These are phyloP conservation scores for Mastigias papua DNA, from an alignment of 30 jellyfish, hydroid and myxozoan genomes.

Conservation along the genomic window DNA sequence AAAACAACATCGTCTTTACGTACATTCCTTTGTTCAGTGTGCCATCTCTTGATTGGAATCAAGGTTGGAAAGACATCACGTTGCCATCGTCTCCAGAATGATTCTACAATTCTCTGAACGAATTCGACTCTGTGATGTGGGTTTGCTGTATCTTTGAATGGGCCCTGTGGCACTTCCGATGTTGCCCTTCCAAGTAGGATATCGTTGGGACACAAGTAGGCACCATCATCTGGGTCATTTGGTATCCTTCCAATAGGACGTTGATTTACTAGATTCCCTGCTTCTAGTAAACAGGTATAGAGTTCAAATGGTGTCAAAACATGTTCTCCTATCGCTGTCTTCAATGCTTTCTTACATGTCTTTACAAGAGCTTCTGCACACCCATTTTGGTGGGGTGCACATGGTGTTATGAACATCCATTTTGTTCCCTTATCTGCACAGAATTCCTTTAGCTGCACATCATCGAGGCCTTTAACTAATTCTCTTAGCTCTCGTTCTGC, in stretches of 20 bases:
- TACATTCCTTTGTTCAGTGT: conserved; percentile 59
- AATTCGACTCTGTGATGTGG: conserved; percentile 75
- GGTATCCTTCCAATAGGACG: conserved; percentile 80
- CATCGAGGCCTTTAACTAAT: conserved; percentile 55
- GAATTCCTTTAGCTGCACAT: conserved; percentile 26
- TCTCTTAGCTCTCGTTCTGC: conserved; percentile 58
- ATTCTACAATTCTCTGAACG: conserved; percentile 64
- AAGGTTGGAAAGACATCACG: conserved; percentile 80
- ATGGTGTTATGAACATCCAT: conserved; percentile 79
- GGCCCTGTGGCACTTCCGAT: conserved; percentile 82
- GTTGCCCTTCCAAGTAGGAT: conserved; percentile 85
- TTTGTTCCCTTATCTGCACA: conserved; percentile 68
- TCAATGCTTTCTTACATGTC: conserved; percentile 55
- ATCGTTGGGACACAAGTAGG: conserved; percentile 82
- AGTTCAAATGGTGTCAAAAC: conserved; percentile 69
- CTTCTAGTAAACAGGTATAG: conserved; percentile 65
- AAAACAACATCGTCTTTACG: conserved; percentile 45
- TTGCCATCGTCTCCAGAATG: conserved; percentile 71
- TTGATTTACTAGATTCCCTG: conserved; percentile 65
- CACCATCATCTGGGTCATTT: conserved; percentile 84
- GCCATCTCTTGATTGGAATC: conserved; percentile 60
- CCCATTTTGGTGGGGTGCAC: conserved; percentile 81
- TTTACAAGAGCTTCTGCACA: conserved; percentile 78
- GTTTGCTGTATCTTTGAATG: conserved; percentile 65
- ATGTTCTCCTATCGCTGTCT: conserved; percentile 58